Percentiles rank a stretch among this genome's conserved stretches.
Conservation (phyloP, 2,797 vertebrate species). For the Glyptemys insculpta region DNA sequence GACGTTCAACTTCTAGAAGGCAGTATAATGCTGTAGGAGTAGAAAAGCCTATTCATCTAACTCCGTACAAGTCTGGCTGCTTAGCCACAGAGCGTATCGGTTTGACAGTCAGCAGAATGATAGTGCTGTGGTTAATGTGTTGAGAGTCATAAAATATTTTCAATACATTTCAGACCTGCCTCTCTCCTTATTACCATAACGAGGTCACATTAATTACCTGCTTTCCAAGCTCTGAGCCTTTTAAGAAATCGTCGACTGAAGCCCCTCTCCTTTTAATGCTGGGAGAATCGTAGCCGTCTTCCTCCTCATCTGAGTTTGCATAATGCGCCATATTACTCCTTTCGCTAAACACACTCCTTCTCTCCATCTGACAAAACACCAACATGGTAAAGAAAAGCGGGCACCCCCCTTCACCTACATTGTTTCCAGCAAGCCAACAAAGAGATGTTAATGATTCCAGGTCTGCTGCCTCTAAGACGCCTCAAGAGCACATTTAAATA, state of each 20-base stretch:
- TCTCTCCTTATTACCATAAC: accelerated
- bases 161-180: accelerated
- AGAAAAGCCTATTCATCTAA: background rate
- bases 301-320: slow-evolving; percentile 93
- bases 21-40: background rate
- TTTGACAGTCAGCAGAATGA: background rate
- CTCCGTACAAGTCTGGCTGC: background rate
- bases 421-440: background rate
- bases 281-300: slow-evolving; percentile 92
- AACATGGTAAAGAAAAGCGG: background rate
- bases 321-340: slow-evolving; percentile 85
- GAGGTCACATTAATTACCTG: slow-evolving; percentile 81
- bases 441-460: background rate
- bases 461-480: background rate
- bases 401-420: background rate
- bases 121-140: background rate
- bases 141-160: accelerated
- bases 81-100: background rate
- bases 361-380: slow-evolving; percentile 86
- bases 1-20: background rate
- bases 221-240: slow-evolving; percentile 94
- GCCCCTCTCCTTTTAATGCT: slow-evolving; percentile 88
- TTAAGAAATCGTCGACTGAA: slow-evolving; percentile 96
- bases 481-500: background rate
- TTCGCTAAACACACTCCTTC: slow-evolving; percentile 92